A percentile compares a stretch with the other conserved stretches of the same genome.
Conservation (phyloP, 2,888 invertebrate genomes). For the Achlya flavicornis region DNA sequence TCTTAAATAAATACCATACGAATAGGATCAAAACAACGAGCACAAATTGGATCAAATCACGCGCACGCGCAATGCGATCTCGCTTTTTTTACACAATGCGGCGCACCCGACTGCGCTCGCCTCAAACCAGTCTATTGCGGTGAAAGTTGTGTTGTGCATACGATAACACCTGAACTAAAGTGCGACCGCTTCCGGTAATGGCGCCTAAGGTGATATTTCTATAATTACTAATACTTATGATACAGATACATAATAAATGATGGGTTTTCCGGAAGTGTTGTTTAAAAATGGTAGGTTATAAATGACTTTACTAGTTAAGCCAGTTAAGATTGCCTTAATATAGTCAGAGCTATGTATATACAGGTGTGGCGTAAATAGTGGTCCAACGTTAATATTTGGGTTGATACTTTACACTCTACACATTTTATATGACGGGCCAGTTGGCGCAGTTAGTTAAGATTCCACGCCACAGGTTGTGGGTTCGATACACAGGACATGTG, state of each 20-base stretch:
- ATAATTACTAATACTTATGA: conserved; percentile 51
- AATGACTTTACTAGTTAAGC: conserved; percentile 27
- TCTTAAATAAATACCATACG: too few relatives aligned
- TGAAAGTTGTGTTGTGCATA: conserved; percentile 72
- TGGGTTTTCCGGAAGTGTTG: conserved; percentile 21
- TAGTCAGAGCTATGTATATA: too few relatives aligned
- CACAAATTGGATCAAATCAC: conserved; percentile 22
- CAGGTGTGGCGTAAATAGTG: too few relatives aligned
- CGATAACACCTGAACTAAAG: conserved; percentile 61
- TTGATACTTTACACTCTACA: too few relatives aligned
- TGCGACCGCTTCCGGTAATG: conserved; percentile 62
- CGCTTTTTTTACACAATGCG: conserved; percentile 45
- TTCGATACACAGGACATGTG: too few relatives aligned
- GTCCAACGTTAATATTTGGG: too few relatives aligned
- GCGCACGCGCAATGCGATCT: conserved; percentile 40
- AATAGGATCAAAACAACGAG: conserved; percentile 15
- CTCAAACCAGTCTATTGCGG: conserved; percentile 62
- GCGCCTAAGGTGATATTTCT: conserved; percentile 64
- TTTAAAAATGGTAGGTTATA: conserved; percentile 28
- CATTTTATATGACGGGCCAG: too few relatives aligned
- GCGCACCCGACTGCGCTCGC: conserved; percentile 47
- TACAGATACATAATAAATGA: conserved; percentile 45
- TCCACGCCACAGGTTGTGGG: too few relatives aligned
- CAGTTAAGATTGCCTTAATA: too few relatives aligned
- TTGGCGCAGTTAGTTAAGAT: too few relatives aligned